Evolutionary conservation across 37 sponge, comb jelly and placozoan species (phyloP), one percentile per base, ranked within the genome.

Genomic region (Petrosia ficiformis): DNA sequence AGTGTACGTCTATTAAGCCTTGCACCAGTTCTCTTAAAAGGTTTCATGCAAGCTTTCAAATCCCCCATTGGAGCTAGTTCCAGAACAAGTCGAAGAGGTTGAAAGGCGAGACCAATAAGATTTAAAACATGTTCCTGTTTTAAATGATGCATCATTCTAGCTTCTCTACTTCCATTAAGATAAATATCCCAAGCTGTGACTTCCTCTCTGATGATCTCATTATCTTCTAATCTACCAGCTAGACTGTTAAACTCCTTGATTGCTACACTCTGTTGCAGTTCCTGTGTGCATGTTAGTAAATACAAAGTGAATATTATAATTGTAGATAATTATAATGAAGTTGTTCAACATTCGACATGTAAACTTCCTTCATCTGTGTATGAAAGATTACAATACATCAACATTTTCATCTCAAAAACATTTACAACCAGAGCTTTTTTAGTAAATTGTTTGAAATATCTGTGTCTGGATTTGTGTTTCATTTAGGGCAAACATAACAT

Each of bases 41-140:
- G 25, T 3, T 75, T 73, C 21, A 85, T 38, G 29, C 65, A 65
- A n/a, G 44, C 44, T 74, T 81, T 79, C 39, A 93, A 77, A 77
- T 89, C 90, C 4, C 90, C 91, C 33, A 60, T 34, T 2, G 91
- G 90, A 19, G 94, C 94, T 40, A 84, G 77, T 67, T 86, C 90
- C 26, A 88, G 78, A 58, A 93, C 37, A 42, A 93, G 70, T 52
- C 87, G 65, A 37, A 85, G 38, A 21, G 94, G 94, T 22, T 82
- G 74, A 19, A 93, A 61, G 44, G 86, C 70, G 1, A 93, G 32
- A 1, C 94, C 94, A 6, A 89, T 32, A 0, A 93, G 80, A 2
- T 43, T 38, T 30, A 93, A 80, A 2, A 93, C 74, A 70, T 93
- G 59, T 34, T 72, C 66, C 72, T 93, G 94, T 34, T 79, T 38